Percentiles rank a stretch among this genome's conserved stretches.
Evolutionary conservation across 2,113 vertebrate species (phyloP).

Genomic region (Rhombomys opimus): DNA sequence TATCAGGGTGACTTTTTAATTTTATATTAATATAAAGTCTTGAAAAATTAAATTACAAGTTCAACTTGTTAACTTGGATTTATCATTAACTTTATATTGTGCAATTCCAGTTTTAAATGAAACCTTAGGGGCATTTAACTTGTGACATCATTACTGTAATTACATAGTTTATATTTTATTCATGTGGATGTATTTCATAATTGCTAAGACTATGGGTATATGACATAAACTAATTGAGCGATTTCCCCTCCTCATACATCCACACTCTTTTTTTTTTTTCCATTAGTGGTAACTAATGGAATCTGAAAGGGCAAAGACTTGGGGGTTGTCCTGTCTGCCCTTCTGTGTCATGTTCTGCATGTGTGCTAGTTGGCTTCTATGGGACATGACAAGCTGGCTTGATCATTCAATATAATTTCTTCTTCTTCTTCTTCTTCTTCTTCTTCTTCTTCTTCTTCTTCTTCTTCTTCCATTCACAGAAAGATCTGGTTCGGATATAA

Average conservation of each 20-base stretch:
- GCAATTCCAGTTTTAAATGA: background rate
- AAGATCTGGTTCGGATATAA: background rate
- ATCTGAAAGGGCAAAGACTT: background rate
- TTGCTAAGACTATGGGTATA: background rate
- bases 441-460: no score
- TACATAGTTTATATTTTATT: constrained; percentile 11
- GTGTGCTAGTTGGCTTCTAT: background rate
- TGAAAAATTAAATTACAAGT: background rate
- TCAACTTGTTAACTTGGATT: background rate
- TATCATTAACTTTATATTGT: constrained; percentile 32
- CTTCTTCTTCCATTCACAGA: constrained; percentile 19
- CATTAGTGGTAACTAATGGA: background rate
- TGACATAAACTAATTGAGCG: background rate
- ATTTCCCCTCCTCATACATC: background rate
- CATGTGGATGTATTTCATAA: background rate
- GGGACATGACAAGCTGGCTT: background rate
- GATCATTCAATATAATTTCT: background rate
- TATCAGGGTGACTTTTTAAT: background rate
- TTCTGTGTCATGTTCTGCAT: background rate
- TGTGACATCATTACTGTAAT: constrained; percentile 7
- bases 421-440: background rate
- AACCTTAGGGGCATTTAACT: constrained; percentile 42
- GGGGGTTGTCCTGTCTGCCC: background rate
- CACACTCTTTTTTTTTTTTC: background rate
- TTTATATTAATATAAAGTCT: constrained; percentile 18